Conservation (phyloP, 92 coral and sea anemone species). For the Porites lobata region DNA sequence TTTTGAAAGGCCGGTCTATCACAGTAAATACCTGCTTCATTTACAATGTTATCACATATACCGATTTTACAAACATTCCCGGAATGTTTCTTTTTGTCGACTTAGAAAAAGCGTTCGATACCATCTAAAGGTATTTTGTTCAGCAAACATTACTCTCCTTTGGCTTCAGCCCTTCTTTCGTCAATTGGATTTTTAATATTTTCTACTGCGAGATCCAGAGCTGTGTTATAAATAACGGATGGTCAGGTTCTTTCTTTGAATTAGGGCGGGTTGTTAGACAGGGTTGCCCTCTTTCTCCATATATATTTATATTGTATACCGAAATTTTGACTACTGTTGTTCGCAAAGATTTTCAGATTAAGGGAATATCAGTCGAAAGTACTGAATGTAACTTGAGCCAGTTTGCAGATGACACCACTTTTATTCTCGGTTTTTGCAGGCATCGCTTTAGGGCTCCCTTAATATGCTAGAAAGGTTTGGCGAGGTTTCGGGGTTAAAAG, state of each 20-base stretch:
- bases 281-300: constrained; percentile 28
- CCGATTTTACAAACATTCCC: neutral
- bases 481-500: constrained; percentile 5
- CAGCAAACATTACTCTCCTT: neutral
- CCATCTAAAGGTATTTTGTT: neutral
- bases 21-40: neutral
- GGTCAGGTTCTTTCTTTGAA: neutral
- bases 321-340: constrained; percentile 11
- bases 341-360: neutral
- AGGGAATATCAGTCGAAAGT: neutral
- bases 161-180: neutral
- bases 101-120: neutral
- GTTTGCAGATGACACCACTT: constrained; percentile 22
- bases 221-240: constrained; percentile 7
- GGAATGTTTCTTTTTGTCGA: too few relatives aligned
- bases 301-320: neutral
- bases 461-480: neutral
- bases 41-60: neutral
- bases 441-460: constrained; percentile 4
- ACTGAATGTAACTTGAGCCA: constrained; percentile 2
- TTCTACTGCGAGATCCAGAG: neutral
- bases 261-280: neutral
- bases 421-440: neutral
- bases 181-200: neutral
- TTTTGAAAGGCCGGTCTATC: constrained; percentile 4